phyloP scores from a whole-genome alignment of 2,888 invertebrate species.

The Diogma glabrata region DNA sequence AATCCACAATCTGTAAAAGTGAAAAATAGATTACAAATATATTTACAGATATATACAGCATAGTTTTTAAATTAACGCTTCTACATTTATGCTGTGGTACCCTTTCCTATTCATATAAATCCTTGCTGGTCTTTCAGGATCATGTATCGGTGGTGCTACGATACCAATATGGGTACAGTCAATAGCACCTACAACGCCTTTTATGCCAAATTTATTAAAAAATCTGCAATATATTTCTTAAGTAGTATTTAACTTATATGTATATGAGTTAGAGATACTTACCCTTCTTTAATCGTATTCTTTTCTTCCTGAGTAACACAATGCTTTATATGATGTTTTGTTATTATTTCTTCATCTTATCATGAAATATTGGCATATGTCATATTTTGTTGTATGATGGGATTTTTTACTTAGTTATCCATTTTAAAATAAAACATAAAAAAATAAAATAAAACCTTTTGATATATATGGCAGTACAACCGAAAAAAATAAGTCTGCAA shows the following conservation, averaged over 20 bases:
- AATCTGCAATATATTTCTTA: constrained; percentile 9
- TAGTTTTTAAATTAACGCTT: neutral
- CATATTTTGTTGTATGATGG: too few relatives aligned
- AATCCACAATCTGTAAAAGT: constrained; percentile 9
- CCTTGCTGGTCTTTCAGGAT: constrained; percentile 7
- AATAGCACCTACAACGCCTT: constrained; percentile 16
- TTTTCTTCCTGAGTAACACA: too few relatives aligned
- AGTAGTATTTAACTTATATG: neutral
- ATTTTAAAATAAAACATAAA: too few relatives aligned
- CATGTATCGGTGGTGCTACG: constrained; percentile 11
- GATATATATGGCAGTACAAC: too few relatives aligned
- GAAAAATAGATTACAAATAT: neutral
- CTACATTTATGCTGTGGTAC: neutral
- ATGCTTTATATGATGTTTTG: too few relatives aligned
- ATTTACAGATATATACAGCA: neutral
- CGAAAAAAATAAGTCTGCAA: too few relatives aligned
- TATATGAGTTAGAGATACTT: too few relatives aligned
- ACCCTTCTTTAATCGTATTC: too few relatives aligned
- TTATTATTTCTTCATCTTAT: too few relatives aligned
- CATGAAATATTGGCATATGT: too few relatives aligned
- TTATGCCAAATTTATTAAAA: constrained; percentile 9
- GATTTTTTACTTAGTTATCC: too few relatives aligned
- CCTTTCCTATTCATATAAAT: constrained; percentile 16
- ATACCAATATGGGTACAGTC: constrained; percentile 15
- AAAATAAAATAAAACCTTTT: too few relatives aligned